These are phyloP conservation scores for Lepidurus couesii DNA, from an alignment of 1,140 invertebrate species.

Conservation along the genomic window DNA sequence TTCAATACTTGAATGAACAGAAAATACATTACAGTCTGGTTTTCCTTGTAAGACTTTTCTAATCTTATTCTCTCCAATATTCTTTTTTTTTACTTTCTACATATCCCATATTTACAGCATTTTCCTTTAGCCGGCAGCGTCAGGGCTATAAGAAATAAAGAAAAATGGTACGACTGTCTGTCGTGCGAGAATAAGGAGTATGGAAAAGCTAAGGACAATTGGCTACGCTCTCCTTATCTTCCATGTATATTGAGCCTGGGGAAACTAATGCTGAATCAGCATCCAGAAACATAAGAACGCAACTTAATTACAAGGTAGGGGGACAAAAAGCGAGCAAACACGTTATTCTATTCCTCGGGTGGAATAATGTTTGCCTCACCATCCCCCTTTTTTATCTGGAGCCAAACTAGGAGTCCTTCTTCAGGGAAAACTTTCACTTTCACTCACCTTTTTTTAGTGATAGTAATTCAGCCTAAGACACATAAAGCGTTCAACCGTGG, in stretches of 20 bases:
- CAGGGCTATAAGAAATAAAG: background rate
- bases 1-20: conserved; percentile 1
- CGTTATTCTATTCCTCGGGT: background rate
- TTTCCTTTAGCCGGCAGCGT: background rate
- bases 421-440: conserved; percentile 7
- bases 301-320: background rate
- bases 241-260: background rate
- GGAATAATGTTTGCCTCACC: background rate
- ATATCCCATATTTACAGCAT: background rate
- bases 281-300: background rate
- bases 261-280: conserved; percentile 1
- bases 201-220: background rate
- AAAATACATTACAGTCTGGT: background rate
- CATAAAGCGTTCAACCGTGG: background rate
- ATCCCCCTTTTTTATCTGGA: background rate
- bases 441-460: background rate
- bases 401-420: background rate
- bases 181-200: background rate
- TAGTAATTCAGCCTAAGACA: background rate
- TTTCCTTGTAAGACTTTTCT: background rate
- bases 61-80: background rate
- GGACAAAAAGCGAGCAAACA: background rate
- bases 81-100: background rate
- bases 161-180: background rate
- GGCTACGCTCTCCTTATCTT: background rate